Evolutionary conservation across 1,140 invertebrate genomes (phyloP), one percentile per base, ranked within the genome.

Genomic region (Bombus huntii): DNA sequence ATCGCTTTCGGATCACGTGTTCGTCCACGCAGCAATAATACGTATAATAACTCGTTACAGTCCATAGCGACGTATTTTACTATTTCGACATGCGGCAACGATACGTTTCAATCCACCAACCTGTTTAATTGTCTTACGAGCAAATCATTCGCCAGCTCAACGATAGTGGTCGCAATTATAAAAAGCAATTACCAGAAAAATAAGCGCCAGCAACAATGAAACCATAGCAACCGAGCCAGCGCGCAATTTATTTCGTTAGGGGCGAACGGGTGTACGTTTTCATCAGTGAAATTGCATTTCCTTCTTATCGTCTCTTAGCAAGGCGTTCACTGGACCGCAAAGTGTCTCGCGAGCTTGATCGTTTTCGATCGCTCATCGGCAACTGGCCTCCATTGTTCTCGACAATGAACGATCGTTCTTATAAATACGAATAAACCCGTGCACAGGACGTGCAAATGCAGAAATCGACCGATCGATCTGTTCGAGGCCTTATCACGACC

Each of bases 381-480:
- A 65, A 75, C 68, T 59, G 70, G 65, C 66, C 62, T 37, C 88
- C 83, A 89, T 89, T 87, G 81, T 90, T 84, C 76, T 86, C 88
- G 68, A 47, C 81, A 70, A 89, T 71, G 72, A 89, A 79, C 81
- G 59, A 57, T 34, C 42, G 73, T 39, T n/a, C 77, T 78, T 84
- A 83, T 66, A 90, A 80, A 87, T 89, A 84, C 81, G 59, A 84
- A 72, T 74, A 86, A 82, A 42, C 75, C 57, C 62, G 15, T 62
- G 28, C 34, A 47, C n/a, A n/a, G 66, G 28, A 59, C 81, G 78
- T 78, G 88, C 86, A 77, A 88, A 79, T 76, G 82, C 78, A 88
- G 81, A 90, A 86, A 90, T 90, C 89, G 81, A 31, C 44, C 81
- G 88, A 89, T 84, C 81, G 88, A 79, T 85, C 88, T 80, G 44